phyloP scores from a whole-genome alignment of 2,888 invertebrate species.

The Mylabris sibirica region DNA sequence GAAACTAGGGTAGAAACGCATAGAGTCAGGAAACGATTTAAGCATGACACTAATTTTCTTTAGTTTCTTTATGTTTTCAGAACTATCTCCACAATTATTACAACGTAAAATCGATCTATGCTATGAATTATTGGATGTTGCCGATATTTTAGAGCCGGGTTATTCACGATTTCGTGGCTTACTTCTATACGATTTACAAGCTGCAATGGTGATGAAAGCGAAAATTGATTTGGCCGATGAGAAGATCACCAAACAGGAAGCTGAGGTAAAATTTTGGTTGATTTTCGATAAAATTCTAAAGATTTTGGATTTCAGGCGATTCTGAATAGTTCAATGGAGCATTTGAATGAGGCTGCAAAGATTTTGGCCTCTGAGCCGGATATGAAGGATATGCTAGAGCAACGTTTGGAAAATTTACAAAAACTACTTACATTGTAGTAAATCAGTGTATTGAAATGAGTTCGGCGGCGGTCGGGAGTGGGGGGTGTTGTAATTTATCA shows the following conservation, averaged over 20 bases:
- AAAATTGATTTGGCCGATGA: conserved; percentile 65
- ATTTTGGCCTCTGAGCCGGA: conserved; percentile 67
- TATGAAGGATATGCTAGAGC: conserved; percentile 60
- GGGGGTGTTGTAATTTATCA: background rate
- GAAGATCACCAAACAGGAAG: conserved; percentile 64
- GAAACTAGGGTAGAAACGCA: background rate
- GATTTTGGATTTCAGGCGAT: conserved; percentile 62
- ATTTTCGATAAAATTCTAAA: background rate
- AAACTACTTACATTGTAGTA: background rate
- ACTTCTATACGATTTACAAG: conserved; percentile 71
- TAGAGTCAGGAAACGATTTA: too few species aligned
- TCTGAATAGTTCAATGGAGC: conserved; percentile 65
- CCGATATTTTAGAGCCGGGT: conserved; percentile 72
- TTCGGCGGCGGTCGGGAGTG: too few species aligned
- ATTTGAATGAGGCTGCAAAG: conserved; percentile 68
- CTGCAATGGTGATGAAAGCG: conserved; percentile 68
- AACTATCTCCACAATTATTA: conserved; percentile 66
- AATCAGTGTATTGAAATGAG: background rate
- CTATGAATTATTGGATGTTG: conserved; percentile 70
- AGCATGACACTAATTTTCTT: too few species aligned
- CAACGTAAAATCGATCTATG: conserved; percentile 72
- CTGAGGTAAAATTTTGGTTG: conserved; percentile 63
- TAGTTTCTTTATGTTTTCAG: conserved; percentile 53
- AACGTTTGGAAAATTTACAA: conserved; percentile 56
- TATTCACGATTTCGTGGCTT: conserved; percentile 70